A percentile compares a stretch with the other conserved stretches of the same genome.
Conservation (phyloP, 2,797 vertebrate genomes). For the Gymnothorax javanicus region DNA sequence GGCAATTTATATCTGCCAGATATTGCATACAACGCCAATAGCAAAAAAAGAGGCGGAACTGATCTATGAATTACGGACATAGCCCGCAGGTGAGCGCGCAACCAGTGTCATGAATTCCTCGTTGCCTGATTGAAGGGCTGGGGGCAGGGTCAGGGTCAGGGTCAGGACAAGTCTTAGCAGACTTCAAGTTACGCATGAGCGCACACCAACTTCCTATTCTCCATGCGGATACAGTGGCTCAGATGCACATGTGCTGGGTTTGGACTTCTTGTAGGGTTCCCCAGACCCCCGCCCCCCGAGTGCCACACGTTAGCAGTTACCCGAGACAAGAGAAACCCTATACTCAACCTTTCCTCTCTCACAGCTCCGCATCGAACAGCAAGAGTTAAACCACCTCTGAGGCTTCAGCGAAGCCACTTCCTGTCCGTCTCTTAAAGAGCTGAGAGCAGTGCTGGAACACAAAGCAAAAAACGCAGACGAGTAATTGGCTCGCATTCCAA, state of each 20-base stretch:
- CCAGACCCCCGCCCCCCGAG: not conserved
- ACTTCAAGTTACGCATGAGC: constrained; percentile 50
- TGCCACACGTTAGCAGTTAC: not conserved
- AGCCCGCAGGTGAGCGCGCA: constrained; percentile 29
- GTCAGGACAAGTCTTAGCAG: constrained; percentile 29
- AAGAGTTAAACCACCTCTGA: constrained; percentile 13
- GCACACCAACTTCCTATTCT: constrained; percentile 45
- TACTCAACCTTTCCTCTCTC: not conserved
- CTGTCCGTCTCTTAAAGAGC: not conserved
- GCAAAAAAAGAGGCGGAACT: constrained; percentile 34
- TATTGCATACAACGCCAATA: constrained; percentile 46
- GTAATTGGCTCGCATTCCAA: not conserved
- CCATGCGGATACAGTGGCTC: not conserved
- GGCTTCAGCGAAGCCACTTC: constrained; percentile 33
- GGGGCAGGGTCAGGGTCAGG: constrained; percentile 34
- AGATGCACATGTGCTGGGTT: not conserved
- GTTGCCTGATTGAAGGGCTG: constrained; percentile 42
- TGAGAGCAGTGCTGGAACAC: not conserved
- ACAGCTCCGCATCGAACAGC: constrained; percentile 41
- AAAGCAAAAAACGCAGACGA: too few relatives aligned
- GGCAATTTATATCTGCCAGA: constrained; percentile 57
- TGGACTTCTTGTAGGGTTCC: not conserved
- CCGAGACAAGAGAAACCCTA: not conserved
- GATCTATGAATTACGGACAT: constrained; percentile 25
- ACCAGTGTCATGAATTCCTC: not conserved